Percentiles rank a stretch among this genome's conserved stretches.
Evolutionary conservation across 2,797 vertebrate species (phyloP).

Genomic region (Melanogrammus aeglefinus): DNA sequence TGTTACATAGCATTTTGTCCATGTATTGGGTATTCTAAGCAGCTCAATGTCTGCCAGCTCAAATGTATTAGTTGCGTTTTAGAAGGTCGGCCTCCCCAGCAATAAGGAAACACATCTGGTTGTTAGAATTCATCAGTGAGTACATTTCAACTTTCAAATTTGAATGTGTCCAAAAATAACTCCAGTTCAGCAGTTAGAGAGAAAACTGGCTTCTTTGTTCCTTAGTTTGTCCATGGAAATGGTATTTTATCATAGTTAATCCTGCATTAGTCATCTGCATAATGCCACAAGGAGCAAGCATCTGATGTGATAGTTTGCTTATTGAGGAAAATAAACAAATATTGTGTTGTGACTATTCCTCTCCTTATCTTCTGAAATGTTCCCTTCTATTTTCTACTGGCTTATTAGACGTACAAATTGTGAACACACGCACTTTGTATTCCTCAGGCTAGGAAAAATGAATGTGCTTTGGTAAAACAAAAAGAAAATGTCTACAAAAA

Average conservation of each 20-base stretch:
- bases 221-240: background rate
- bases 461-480: constrained; percentile 66
- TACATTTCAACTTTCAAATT: background rate
- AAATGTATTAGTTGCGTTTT: background rate
- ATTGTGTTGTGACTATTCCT: background rate
- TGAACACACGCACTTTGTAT: constrained; percentile 60
- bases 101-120: background rate
- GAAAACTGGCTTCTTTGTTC: background rate
- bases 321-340: background rate
- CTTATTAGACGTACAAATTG: constrained; percentile 62
- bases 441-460: constrained; percentile 63
- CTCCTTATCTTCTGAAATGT: background rate
- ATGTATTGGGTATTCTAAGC: too few relatives aligned
- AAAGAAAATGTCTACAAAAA: constrained; percentile 65
- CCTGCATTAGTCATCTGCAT: constrained; percentile 1
- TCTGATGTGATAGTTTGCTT: background rate
- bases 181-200: background rate
- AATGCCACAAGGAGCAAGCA: background rate
- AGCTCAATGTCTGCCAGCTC: too few relatives aligned
- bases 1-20: too few relatives aligned
- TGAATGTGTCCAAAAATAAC: background rate
- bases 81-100: background rate
- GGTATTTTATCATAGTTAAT: background rate
- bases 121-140: background rate
- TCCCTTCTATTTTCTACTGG: constrained; percentile 41